phyloP scores from a whole-genome alignment of 2,797 vertebrate species.

The Phrynocephalus forsythii region DNA sequence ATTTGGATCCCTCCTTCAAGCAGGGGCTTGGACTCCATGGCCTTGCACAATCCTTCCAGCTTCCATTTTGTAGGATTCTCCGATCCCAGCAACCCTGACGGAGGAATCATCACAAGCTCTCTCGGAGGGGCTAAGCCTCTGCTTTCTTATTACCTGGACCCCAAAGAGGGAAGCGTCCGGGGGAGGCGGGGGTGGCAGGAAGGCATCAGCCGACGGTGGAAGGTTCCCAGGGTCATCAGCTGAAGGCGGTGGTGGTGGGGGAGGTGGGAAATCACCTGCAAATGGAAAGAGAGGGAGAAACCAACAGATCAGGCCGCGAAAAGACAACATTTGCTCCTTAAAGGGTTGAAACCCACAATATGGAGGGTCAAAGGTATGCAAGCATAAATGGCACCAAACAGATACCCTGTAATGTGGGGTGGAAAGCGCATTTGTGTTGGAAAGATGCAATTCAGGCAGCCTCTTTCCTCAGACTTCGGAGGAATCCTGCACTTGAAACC shows the following conservation, averaged over 20 bases:
- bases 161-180: constrained; percentile 80
- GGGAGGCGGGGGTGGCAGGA: constrained; percentile 82
- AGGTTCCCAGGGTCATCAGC: constrained; percentile 79
- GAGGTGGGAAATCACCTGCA: constrained; percentile 87
- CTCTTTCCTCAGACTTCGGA: no score
- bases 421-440: no score
- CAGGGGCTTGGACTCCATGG: neutral
- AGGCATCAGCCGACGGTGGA: constrained; percentile 78
- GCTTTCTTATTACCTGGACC: constrained; percentile 76
- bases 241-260: constrained; percentile 84
- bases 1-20: no score
- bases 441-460: no score
- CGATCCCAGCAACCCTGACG: neutral
- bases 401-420: no score
- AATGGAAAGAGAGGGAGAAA: constrained; percentile 47
- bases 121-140: no score
- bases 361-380: no score
- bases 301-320: neutral
- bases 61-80: neutral
- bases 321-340: no score
- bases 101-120: no score
- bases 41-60: neutral
- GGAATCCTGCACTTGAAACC: no score
- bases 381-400: no score
- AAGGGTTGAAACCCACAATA: no score